Conservation (phyloP, 92 coral and sea anemone genomes). For the Phenganax marumi region DNA sequence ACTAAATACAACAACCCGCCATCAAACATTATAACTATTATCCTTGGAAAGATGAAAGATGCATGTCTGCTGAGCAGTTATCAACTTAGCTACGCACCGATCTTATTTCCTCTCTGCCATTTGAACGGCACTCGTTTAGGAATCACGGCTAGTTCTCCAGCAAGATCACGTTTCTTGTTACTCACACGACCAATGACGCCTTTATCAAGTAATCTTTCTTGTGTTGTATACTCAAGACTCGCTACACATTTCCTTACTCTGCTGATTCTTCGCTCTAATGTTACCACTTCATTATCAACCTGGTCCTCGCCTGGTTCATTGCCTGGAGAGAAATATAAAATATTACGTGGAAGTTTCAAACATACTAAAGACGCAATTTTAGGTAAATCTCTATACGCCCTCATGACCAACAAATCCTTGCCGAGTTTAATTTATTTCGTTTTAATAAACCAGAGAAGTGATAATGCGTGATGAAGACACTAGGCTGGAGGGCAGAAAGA, state of each 20-base stretch:
- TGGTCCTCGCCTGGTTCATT: neutral
- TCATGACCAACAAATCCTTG: too few relatives aligned
- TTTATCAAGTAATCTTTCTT: slow-evolving; percentile 61
- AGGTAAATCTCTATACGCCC: too few relatives aligned
- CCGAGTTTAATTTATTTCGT: too few relatives aligned
- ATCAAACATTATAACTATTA: neutral
- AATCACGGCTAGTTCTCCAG: slow-evolving; percentile 83
- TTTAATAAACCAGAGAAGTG: neutral
- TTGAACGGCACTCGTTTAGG: slow-evolving; percentile 92
- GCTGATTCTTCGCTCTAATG: slow-evolving; percentile 56
- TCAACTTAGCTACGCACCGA: slow-evolving; percentile 58
- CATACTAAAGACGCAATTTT: too few relatives aligned
- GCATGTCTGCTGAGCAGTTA: neutral
- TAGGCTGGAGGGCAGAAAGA: too few relatives aligned
- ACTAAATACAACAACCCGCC: neutral
- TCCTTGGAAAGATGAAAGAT: neutral
- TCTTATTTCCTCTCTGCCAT: slow-evolving; percentile 98
- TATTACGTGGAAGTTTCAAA: neutral
- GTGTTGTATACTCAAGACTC: slow-evolving; percentile 62
- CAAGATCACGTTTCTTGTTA: slow-evolving; percentile 80
- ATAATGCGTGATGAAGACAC: neutral
- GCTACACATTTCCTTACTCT: slow-evolving; percentile 66
- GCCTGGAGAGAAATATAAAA: neutral
- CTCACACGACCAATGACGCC: slow-evolving; percentile 77
- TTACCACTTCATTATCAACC: slow-evolving; percentile 8